A percentile compares a stretch with the other conserved stretches of the same genome.
Evolutionary conservation across 92 coral and sea anemone genomes (phyloP).

Genomic region (Porites divaricata): DNA sequence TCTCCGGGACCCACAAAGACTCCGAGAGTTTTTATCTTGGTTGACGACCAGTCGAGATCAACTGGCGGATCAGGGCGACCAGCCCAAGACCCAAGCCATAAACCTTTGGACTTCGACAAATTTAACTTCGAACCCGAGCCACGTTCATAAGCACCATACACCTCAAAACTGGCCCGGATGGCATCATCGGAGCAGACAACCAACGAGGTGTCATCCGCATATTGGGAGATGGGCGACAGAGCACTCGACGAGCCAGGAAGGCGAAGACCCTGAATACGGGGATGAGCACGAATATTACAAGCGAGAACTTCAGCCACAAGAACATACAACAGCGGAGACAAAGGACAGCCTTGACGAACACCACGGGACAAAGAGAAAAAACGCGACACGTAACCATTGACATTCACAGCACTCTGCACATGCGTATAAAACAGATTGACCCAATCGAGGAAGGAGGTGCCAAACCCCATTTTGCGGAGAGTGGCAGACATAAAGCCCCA

Average conservation of each 20-base stretch:
- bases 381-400: constrained; percentile 33
- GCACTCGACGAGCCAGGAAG: constrained; percentile 28
- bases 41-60: constrained; percentile 45
- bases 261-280: constrained; percentile 34
- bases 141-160: constrained; percentile 31
- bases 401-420: constrained; percentile 13
- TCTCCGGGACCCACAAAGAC: constrained; percentile 31
- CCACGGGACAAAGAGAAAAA: constrained; percentile 27
- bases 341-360: constrained; percentile 49
- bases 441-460: constrained; percentile 52
- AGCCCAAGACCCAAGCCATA: constrained; percentile 63
- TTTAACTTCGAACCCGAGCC: constrained; percentile 68
- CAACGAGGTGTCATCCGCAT: constrained; percentile 65
- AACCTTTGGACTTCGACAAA: constrained; percentile 48
- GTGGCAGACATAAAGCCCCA: constrained; percentile 23
- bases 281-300: constrained; percentile 32
- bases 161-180: constrained; percentile 20
- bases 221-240: constrained; percentile 42
- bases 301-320: constrained; percentile 50
- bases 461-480: constrained; percentile 36
- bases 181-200: constrained; percentile 43
- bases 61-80: constrained; percentile 35
- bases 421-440: constrained; percentile 22
- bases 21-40: constrained; percentile 33
- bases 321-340: constrained; percentile 56